Evolutionary conservation across 2,113 vertebrate species (phyloP).

Genomic region (Eleginops maclovinus): DNA sequence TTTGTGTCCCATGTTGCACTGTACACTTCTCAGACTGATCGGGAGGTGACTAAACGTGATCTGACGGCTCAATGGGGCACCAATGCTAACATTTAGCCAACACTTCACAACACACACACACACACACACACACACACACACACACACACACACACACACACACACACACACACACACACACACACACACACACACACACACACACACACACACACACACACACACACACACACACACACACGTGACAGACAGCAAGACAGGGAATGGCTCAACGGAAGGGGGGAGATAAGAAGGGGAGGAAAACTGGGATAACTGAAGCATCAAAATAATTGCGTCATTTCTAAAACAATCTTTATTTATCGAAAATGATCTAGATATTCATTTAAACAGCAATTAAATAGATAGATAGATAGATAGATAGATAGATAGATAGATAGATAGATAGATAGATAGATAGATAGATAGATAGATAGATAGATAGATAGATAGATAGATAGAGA

Average conservation of each 20-base stretch:
- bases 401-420: background rate
- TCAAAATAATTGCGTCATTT: background rate
- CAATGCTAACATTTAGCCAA: slow-evolving; percentile 10
- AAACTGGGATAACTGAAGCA: background rate
- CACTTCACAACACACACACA: background rate
- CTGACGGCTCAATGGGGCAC: slow-evolving; percentile 25
- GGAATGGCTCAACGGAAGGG: background rate
- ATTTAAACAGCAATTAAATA: background rate
- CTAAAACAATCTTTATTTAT: background rate
- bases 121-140: too few species aligned
- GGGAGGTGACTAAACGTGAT: too few species aligned
- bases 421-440: slow-evolving; percentile 2
- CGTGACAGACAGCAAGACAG: background rate
- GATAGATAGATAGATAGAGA: slow-evolving; percentile 28
- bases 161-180: too few species aligned
- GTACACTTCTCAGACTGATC: background rate
- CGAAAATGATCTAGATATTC: background rate
- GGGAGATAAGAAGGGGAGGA: background rate
- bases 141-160: too few species aligned
- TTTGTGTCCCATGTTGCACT: background rate
- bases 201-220: background rate
- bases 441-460: slow-evolving; percentile 11
- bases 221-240: too few species aligned
- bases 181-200: too few species aligned
- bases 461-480: slow-evolving; percentile 10